These are phyloP conservation scores for Astropecten irregularis DNA, from an alignment of 53 echinoderm and acorn worm genomes.

Conservation along the genomic window DNA sequence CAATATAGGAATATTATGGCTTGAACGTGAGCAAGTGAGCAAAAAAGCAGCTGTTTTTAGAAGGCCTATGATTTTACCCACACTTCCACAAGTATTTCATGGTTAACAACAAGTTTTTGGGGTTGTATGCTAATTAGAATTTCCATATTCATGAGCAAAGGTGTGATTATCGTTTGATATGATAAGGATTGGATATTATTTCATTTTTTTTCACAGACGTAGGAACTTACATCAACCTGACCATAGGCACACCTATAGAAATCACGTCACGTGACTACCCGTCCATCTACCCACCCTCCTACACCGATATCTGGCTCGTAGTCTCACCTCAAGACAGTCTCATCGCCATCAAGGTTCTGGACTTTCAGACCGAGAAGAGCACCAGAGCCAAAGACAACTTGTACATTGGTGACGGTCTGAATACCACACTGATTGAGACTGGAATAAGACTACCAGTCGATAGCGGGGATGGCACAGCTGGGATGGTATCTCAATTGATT, in stretches of 20 bases:
- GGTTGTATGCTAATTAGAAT: no score
- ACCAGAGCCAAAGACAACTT: not conserved
- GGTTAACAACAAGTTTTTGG: no score
- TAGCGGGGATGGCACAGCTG: not conserved
- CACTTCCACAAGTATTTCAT: no score
- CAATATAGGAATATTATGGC: no score
- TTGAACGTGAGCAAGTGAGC: no score
- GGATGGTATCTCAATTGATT: not conserved
- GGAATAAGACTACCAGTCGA: not conserved
- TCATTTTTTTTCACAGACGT: no score
- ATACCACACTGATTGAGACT: not conserved
- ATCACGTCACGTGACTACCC: constrained; percentile 6
- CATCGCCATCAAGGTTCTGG: constrained; percentile 6
- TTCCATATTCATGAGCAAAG: no score
- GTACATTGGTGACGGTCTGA: constrained; percentile 9
- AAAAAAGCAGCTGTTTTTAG: no score
- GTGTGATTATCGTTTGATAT: no score
- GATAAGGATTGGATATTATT: no score
- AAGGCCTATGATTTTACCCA: no score
- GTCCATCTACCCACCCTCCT: not conserved
- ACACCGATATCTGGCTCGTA: constrained; percentile 7
- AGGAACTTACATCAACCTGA: not conserved
- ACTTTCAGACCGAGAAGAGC: constrained; percentile 4
- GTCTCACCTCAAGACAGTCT: constrained; percentile 4
- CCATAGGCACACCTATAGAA: not conserved